Percentiles rank a stretch among this genome's conserved stretches.
These are phyloP conservation scores for Anthopleura xanthogrammica DNA, from an alignment of 92 coral and sea anemone species.

Conservation along the genomic window DNA sequence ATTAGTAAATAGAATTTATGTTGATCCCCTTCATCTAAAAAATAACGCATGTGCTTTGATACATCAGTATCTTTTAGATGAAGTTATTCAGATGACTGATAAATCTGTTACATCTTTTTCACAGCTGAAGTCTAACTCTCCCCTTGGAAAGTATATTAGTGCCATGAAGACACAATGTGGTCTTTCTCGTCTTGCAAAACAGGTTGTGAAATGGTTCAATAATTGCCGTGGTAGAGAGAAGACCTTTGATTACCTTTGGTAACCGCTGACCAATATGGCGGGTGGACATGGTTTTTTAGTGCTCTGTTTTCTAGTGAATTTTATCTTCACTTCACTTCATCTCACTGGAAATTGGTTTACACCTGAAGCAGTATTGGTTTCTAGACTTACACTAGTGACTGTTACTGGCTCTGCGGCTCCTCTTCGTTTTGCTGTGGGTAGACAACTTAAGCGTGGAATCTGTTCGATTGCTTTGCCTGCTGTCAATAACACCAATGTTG, in stretches of 20 bases:
- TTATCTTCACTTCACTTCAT: too few relatives aligned
- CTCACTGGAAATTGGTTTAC: too few relatives aligned
- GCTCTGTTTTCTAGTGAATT: too few relatives aligned
- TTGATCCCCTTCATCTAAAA: slow-evolving; percentile 59
- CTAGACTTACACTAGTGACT: too few relatives aligned
- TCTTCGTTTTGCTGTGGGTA: neutral
- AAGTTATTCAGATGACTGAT: slow-evolving; percentile 8
- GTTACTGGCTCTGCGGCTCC: too few relatives aligned
- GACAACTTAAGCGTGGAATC: neutral
- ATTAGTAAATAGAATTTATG: slow-evolving; percentile 52
- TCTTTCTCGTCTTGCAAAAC: slow-evolving; percentile 23
- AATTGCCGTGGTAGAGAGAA: slow-evolving; percentile 3
- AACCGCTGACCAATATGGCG: too few relatives aligned
- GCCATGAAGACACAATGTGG: slow-evolving; percentile 18
- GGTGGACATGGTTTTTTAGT: too few relatives aligned
- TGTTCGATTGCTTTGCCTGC: neutral
- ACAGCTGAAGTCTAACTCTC: slow-evolving; percentile 21
- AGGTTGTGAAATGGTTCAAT: slow-evolving; percentile 25
- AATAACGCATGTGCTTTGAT: slow-evolving; percentile 62
- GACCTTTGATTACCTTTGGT: slow-evolving; percentile 22
- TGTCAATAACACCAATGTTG: neutral
- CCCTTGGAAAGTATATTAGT: slow-evolving; percentile 26
- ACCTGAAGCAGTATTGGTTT: too few relatives aligned
- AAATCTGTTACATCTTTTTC: slow-evolving; percentile 15
- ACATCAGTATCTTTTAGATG: slow-evolving; percentile 29